phyloP scores from a whole-genome alignment of 2,113 vertebrate species.

The Cromileptes altivelis region DNA sequence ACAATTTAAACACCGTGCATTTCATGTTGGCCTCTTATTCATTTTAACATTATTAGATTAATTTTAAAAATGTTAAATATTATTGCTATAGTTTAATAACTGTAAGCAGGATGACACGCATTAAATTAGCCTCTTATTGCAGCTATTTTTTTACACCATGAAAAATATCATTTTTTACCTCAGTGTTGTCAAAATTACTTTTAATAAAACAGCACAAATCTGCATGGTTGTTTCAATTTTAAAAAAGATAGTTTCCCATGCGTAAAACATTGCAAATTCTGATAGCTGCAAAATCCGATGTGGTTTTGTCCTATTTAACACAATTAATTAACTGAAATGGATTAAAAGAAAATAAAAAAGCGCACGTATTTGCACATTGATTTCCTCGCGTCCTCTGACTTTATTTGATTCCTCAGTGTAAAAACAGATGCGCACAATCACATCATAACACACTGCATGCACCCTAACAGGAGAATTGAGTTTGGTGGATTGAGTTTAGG shows the following conservation, averaged over 20 bases:
- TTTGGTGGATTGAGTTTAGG: conserved; percentile 37
- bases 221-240: not conserved
- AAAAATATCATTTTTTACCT: conserved; percentile 1
- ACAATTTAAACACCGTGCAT: not conserved
- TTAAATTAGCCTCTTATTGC: not conserved
- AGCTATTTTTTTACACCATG: not conserved
- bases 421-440: conserved; percentile 26
- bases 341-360: not conserved
- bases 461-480: conserved; percentile 35
- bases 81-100: not conserved
- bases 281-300: not conserved
- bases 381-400: not conserved
- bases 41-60: not conserved
- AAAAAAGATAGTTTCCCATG: not conserved
- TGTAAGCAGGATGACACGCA: not conserved
- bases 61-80: not conserved
- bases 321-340: conserved; percentile 1
- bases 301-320: not conserved
- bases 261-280: not conserved
- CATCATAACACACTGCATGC: not conserved
- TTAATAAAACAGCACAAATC: not conserved
- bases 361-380: not conserved
- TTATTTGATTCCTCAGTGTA: conserved; percentile 32
- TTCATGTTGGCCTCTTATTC: not conserved
- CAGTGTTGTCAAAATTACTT: not conserved